A percentile compares a stretch with the other conserved stretches of the same genome.
Conservation (phyloP, 1,140 invertebrate genomes). For the Phthorimaea operculella region DNA sequence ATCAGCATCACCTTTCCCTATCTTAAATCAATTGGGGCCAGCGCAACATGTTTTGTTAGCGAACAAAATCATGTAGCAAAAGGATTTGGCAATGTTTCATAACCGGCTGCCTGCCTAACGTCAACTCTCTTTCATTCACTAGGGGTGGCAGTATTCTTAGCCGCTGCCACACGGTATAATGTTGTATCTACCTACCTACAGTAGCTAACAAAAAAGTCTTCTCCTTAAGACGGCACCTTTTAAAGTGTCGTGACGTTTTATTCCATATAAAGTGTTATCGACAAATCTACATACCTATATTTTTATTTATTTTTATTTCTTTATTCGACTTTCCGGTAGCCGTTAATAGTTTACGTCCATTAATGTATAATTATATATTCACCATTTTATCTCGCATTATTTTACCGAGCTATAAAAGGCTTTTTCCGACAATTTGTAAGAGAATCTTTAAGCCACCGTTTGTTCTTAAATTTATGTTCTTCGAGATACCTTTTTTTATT, state of each 20-base stretch:
- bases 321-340: conserved; percentile 59
- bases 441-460: conserved; percentile 24
- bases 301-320: conserved; percentile 65
- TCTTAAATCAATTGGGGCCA: too few relatives aligned
- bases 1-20: too few relatives aligned
- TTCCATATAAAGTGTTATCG: conserved; percentile 53
- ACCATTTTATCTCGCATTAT: conserved; percentile 45
- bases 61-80: too few relatives aligned
- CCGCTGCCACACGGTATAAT: too few relatives aligned
- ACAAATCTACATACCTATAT: conserved; percentile 60
- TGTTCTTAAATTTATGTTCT: conserved; percentile 19
- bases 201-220: too few relatives aligned
- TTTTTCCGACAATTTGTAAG: conserved; percentile 49
- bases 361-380: conserved; percentile 59
- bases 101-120: too few relatives aligned
- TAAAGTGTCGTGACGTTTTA: conserved; percentile 36
- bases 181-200: too few relatives aligned
- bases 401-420: conserved; percentile 52
- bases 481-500: background rate
- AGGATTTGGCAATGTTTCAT: too few relatives aligned
- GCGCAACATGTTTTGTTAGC: too few relatives aligned
- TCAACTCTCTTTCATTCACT: too few relatives aligned
- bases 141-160: too few relatives aligned
- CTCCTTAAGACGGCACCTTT: conserved; percentile 1
- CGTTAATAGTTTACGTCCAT: conserved; percentile 56